A percentile compares a stretch with the other conserved stretches of the same genome.
These are phyloP conservation scores for Numida meleagris DNA, from an alignment of 2,113 vertebrate species.

Conservation along the genomic window DNA sequence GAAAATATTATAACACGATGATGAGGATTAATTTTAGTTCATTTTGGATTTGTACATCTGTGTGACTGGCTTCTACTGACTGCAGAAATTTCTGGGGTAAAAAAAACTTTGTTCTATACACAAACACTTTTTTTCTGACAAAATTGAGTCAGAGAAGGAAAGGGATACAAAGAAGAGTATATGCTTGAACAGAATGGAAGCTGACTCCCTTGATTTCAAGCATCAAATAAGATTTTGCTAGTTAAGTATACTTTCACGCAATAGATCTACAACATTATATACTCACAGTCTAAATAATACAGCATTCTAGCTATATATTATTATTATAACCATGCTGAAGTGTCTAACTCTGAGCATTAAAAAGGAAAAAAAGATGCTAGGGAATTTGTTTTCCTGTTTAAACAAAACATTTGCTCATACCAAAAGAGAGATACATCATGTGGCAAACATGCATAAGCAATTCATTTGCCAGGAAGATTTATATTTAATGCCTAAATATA, in stretches of 20 bases:
- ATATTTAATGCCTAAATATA: not conserved
- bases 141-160: not conserved
- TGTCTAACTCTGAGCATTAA: not conserved
- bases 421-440: not conserved
- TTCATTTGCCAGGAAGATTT: conserved; percentile 6
- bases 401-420: not conserved
- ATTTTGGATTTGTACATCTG: not conserved
- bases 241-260: not conserved
- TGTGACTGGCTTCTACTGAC: not conserved
- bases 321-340: not conserved
- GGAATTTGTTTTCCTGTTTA: not conserved
- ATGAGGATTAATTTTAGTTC: not conserved
- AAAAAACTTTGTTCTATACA: not conserved
- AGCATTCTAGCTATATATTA: not conserved
- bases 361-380: not conserved
- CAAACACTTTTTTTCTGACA: not conserved
- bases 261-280: not conserved
- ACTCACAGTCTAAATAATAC: not conserved
- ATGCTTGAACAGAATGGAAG: not conserved
- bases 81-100: not conserved
- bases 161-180: not conserved
- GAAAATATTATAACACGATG: not conserved
- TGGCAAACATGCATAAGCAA: not conserved
- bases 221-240: not conserved
- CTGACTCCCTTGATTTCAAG: not conserved